Conservation (phyloP, 2,113 vertebrate species). For the Euleptes europaea region DNA sequence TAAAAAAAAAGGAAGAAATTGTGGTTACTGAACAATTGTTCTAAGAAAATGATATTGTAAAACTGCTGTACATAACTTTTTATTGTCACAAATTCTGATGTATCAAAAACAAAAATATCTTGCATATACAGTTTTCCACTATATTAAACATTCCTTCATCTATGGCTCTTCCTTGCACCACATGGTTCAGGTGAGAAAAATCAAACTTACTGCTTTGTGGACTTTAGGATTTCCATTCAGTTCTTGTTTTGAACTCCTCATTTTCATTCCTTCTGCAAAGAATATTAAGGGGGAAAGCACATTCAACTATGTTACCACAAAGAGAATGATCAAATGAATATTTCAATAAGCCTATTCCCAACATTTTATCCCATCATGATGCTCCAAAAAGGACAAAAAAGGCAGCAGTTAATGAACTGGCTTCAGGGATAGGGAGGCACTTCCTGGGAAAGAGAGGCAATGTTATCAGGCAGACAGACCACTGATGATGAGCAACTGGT, state of each 20-base stretch:
- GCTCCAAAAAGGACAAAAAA: background rate
- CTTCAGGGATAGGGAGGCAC: background rate
- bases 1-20: slow-evolving; percentile 18
- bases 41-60: background rate
- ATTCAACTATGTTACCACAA: background rate
- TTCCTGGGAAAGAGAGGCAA: background rate
- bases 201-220: slow-evolving; percentile 85
- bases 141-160: background rate
- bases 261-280: slow-evolving; percentile 92
- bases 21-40: background rate
- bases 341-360: background rate
- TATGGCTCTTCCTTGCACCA: background rate
- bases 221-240: slow-evolving; percentile 87
- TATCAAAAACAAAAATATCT: background rate
- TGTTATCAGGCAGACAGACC: background rate
- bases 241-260: slow-evolving; percentile 92
- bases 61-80: background rate
- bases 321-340: background rate
- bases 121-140: background rate
- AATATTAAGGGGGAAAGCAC: background rate
- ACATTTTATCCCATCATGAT: background rate
- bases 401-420: background rate
- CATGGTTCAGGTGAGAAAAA: background rate
- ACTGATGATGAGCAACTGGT: background rate
- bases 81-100: background rate